Percentiles rank a stretch among this genome's conserved stretches.
Evolutionary conservation across 2,888 invertebrate species (phyloP).

Genomic region (Drosophila meridiana): DNA sequence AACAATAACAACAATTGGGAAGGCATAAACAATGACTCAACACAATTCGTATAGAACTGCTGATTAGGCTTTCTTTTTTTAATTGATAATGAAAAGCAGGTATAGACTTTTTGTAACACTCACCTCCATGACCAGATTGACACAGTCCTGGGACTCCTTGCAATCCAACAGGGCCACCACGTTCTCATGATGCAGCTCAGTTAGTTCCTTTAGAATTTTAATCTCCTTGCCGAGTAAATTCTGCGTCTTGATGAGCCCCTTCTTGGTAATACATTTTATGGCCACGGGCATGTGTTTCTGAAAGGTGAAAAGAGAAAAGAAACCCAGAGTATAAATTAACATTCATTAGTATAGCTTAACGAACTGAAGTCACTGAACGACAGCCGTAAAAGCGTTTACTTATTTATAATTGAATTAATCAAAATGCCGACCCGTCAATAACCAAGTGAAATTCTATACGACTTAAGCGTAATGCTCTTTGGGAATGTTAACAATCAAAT

Average conservation of each 20-base stretch:
- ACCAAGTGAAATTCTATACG: conserved; percentile 2
- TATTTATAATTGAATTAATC: background rate
- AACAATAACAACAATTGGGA: conserved; percentile 6
- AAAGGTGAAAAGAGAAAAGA: conserved; percentile 1
- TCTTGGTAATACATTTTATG: conserved; percentile 99
- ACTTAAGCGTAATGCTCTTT: conserved; percentile 10
- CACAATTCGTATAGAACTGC: conserved; percentile 2
- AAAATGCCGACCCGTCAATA: conserved; percentile 3
- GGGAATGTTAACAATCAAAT: conserved; percentile 5
- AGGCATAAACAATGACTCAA: conserved; percentile 36
- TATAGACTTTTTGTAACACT: conserved; percentile 80
- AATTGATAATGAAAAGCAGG: background rate
- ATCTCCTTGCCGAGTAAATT: conserved; percentile 99
- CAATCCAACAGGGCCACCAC: conserved; percentile 99
- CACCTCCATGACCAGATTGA: conserved; percentile 99
- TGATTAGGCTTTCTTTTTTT: conserved; percentile 9
- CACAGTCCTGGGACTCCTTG: conserved; percentile 97
- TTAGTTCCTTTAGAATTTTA: conserved; percentile 98
- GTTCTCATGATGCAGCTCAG: conserved; percentile 98
- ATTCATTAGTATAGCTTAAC: conserved; percentile 39
- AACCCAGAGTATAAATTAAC: conserved; percentile 37
- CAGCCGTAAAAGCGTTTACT: background rate
- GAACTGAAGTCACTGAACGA: conserved; percentile 45
- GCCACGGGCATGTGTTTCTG: conserved; percentile 97
- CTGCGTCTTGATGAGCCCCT: conserved; percentile 98